Conservation (phyloP, 2,797 vertebrate genomes). For the Sandelia bainsii region DNA sequence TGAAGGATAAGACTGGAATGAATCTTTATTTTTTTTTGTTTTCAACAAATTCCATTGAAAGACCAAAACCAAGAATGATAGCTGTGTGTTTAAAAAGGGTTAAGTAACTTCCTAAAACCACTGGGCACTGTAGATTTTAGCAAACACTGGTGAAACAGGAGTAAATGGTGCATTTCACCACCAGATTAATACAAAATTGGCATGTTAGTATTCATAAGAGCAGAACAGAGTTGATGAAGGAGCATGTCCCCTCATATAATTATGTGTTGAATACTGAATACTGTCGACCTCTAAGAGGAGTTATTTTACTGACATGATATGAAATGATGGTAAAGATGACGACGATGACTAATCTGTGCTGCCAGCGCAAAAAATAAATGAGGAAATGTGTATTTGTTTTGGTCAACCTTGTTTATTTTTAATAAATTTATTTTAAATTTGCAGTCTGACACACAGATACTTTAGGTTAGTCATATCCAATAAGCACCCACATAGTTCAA, state of each 20-base stretch:
- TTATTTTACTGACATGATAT: neutral
- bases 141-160: neutral
- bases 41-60: neutral
- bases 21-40: constrained; percentile 5
- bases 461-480: neutral
- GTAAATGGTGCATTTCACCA: neutral
- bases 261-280: too few relatives aligned
- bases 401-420: constrained; percentile 41
- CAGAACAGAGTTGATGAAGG: neutral
- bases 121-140: neutral
- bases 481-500: constrained; percentile 42
- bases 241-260: too few relatives aligned
- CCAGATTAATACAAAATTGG: neutral
- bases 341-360: neutral
- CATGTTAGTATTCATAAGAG: neutral
- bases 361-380: constrained; percentile 11
- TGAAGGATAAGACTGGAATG: constrained; percentile 33
- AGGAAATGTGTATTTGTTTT: constrained; percentile 34
- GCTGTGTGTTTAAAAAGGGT: too few relatives aligned
- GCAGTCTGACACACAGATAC: constrained; percentile 22
- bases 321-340: neutral
- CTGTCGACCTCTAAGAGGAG: neutral
- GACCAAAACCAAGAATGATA: constrained; percentile 1
- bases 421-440: constrained; percentile 15
- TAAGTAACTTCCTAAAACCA: neutral